A percentile compares a stretch with the other conserved stretches of the same genome.
Evolutionary conservation across 1,140 invertebrate species (phyloP).

Genomic region (Monomorium pharaonis): DNA sequence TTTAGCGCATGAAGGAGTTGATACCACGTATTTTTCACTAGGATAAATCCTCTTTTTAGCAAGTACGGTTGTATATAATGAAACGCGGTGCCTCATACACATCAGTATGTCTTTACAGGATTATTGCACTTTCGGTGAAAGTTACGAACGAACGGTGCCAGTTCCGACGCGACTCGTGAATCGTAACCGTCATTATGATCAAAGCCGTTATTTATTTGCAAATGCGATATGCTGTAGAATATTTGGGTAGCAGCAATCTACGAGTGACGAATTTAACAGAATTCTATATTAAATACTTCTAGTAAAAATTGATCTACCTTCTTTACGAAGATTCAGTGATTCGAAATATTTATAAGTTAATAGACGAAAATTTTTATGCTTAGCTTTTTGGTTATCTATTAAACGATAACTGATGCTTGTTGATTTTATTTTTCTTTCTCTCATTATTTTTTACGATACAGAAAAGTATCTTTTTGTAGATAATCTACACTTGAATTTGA

Average conservation of each 20-base stretch:
- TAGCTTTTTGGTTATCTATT: neutral
- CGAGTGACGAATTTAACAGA: neutral
- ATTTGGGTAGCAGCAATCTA: neutral
- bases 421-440: neutral
- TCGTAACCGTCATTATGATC: constrained; percentile 10
- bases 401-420: neutral
- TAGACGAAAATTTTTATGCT: neutral
- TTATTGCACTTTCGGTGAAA: constrained; percentile 33
- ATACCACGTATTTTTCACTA: constrained; percentile 64
- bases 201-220: neutral
- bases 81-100: constrained; percentile 43
- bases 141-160: constrained; percentile 12
- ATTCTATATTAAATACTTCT: neutral
- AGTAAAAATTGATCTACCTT: neutral
- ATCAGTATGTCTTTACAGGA: constrained; percentile 15
- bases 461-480: neutral
- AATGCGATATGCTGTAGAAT: neutral
- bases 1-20: constrained; percentile 22
- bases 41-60: constrained; percentile 8
- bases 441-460: neutral
- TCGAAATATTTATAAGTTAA: neutral
- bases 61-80: constrained; percentile 38
- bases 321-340: neutral
- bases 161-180: constrained; percentile 11
- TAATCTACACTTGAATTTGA: neutral